Base-by-base conservation (phyloP, 2,888 invertebrate genomes). In the Drepana falcataria region DNA sequence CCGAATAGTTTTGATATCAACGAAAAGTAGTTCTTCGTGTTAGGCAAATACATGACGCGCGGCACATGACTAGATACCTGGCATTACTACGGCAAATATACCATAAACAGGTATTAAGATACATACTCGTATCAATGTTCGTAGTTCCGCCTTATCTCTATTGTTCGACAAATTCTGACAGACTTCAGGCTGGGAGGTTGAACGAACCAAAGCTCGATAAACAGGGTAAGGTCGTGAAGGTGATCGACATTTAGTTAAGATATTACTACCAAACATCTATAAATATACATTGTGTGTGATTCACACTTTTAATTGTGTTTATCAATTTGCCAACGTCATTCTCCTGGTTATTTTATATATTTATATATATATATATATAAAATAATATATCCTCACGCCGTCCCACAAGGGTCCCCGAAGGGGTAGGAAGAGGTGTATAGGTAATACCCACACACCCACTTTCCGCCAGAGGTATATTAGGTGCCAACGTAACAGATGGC, bases 131-230 rank as follows among this genome's bases (percentile, higher is more conserved):
- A 37, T 48, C 48, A 35, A 6, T 48, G 53, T 37, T 52, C 44
- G 35, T 35, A 6, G 5, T 35, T 35, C 37, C 35, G 41, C 47
- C 47, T 51, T 54, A 53, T 48, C 51, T 48, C 21, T 48, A 48
- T 59, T 53, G 40, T 55, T 52, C 52, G 52, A 53, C 55, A 58
- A 58, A 60, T 58, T 58, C 52, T 58, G 56, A 40, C 40, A 51
- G 51, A 41, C 40, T 1, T 33, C 41, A 35, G 6, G 51, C 53
- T 55, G 51, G 51, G 54, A 55, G 64, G 80, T 79, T 78, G 76
- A 81, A 81, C 59, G 80, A 75, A 79, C 75, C 56, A 55, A 53
- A 60, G 52, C 53, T 58, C 59, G 65, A 71, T 68, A 78, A 76
- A 74, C 67, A 68, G 52, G 59, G 62, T 57, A 75, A 79, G 77